phyloP scores from a whole-genome alignment of 2,888 invertebrate species.

The Eubasilissa splendida region DNA sequence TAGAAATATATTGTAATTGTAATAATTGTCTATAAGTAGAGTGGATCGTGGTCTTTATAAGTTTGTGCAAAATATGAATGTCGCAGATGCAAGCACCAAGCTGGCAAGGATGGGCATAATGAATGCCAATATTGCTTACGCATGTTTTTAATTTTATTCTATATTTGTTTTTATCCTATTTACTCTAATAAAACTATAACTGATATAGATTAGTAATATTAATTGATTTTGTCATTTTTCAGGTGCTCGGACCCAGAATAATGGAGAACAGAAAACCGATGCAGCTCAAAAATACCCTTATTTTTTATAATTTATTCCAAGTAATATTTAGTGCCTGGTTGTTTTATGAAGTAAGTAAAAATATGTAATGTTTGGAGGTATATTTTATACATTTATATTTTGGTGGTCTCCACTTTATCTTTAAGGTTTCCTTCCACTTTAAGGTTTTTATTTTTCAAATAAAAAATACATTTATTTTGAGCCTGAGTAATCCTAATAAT shows the following conservation, averaged over 20 bases:
- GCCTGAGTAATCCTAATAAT: no score
- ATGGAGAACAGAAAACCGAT: slow-evolving; percentile 95
- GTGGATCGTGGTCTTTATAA: no score
- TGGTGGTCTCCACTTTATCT: no score
- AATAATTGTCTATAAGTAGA: no score
- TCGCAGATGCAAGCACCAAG: no score
- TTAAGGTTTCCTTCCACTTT: no score
- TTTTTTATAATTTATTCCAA: slow-evolving; percentile 90
- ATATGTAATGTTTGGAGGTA: neutral
- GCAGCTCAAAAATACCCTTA: slow-evolving; percentile 83
- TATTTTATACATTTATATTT: no score
- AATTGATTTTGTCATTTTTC: slow-evolving; percentile 60
- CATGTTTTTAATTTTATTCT: neutral
- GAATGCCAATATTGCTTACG: neutral
- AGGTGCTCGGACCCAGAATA: slow-evolving; percentile 88
- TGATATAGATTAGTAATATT: neutral
- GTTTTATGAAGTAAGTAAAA: slow-evolving; percentile 86
- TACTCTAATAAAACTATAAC: neutral
- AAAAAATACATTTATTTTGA: no score
- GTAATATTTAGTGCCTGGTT: slow-evolving; percentile 92
- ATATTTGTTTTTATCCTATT: neutral
- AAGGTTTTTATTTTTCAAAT: no score
- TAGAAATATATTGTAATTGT: no score
- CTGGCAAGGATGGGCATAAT: no score
- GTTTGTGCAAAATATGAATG: no score